Evolutionary conservation across 2,888 invertebrate genomes (phyloP).

Genomic region (Acleris emargana): DNA sequence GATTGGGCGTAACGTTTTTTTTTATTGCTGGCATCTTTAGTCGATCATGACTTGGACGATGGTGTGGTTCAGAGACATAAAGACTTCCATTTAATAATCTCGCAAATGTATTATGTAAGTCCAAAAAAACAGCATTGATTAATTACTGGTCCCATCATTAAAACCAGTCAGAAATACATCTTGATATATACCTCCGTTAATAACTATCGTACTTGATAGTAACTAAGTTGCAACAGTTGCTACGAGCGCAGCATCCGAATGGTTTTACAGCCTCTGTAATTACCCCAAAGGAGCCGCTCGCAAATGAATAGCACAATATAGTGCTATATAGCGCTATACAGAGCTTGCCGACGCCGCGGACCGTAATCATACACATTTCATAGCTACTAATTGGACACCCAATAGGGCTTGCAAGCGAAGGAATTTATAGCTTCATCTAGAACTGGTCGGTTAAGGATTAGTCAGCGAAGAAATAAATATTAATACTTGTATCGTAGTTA

Average conservation of each 20-base stretch:
- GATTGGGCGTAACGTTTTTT: no score
- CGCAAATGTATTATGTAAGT: no score
- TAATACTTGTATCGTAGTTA: background rate
- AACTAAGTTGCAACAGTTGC: slow-evolving; percentile 66
- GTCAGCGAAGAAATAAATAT: slow-evolving; percentile 3
- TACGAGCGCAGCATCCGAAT: slow-evolving; percentile 47
- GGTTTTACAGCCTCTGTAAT: slow-evolving; percentile 65
- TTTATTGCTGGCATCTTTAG: no score
- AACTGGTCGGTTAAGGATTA: slow-evolving; percentile 26
- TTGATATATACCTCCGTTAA: background rate
- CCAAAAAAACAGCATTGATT: no score
- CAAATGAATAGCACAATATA: slow-evolving; percentile 56
- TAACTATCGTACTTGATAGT: slow-evolving; percentile 12
- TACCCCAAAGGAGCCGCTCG: slow-evolving; percentile 67
- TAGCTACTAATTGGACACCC: slow-evolving; percentile 37
- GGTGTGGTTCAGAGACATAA: no score
- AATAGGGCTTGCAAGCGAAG: slow-evolving; percentile 34
- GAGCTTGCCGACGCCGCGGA: slow-evolving; percentile 24
- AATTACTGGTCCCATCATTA: no score
- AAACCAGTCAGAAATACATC: background rate
- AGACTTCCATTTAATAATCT: no score
- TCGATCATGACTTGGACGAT: no score
- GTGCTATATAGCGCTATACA: slow-evolving; percentile 27
- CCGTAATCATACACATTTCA: slow-evolving; percentile 37
- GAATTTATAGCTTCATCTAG: slow-evolving; percentile 38